Evolutionary conservation across 2,888 invertebrate genomes (phyloP).

Genomic region (Eurois occulta): DNA sequence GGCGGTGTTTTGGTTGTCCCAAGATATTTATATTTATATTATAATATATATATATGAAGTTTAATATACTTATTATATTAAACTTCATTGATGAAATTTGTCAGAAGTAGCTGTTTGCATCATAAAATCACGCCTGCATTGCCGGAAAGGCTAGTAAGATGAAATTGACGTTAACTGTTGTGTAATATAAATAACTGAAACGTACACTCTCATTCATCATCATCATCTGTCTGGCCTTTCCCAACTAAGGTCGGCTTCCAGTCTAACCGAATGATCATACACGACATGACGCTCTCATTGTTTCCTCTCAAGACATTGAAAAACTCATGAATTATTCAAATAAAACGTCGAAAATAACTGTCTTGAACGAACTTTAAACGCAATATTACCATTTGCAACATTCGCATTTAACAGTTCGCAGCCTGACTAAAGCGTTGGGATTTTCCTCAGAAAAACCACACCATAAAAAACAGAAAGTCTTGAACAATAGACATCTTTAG

Average conservation of each 20-base stretch:
- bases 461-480: slow-evolving; percentile 5
- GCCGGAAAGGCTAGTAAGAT: neutral
- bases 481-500: neutral
- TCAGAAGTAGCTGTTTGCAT: neutral
- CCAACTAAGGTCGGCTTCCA: too few relatives aligned
- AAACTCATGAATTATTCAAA: neutral
- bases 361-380: neutral
- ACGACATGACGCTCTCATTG: too few relatives aligned
- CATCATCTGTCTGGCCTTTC: neutral
- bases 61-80: too few relatives aligned
- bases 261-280: too few relatives aligned
- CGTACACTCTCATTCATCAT: neutral
- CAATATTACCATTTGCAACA: neutral
- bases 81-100: neutral
- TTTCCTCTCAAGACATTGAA: neutral
- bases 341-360: neutral
- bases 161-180: neutral
- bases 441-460: neutral
- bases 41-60: too few relatives aligned
- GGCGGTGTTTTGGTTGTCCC: too few relatives aligned
- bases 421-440: neutral
- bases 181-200: neutral
- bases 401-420: neutral
- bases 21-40: too few relatives aligned
- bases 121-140: neutral